A percentile compares a stretch with the other conserved stretches of the same genome.
Conservation (phyloP, 2,888 invertebrate genomes). For the Drosophila glabriapex region DNA sequence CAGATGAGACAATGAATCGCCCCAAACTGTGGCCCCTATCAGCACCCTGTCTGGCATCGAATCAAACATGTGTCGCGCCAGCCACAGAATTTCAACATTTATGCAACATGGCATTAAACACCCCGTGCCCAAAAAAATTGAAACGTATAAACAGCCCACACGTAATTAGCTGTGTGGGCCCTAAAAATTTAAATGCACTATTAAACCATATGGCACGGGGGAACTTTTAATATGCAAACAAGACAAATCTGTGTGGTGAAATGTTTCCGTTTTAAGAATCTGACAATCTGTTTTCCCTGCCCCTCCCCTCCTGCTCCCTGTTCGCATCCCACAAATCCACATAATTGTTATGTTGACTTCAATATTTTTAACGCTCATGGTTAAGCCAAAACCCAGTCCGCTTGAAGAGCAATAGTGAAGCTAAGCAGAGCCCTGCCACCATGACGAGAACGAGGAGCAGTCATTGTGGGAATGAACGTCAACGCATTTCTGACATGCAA, state of each 20-base stretch:
- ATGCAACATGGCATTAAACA: conserved; percentile 65
- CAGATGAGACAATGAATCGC: conserved; percentile 59
- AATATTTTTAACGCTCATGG: conserved; percentile 60
- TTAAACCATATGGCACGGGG: conserved; percentile 45
- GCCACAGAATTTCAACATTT: conserved; percentile 67
- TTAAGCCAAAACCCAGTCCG: conserved; percentile 53
- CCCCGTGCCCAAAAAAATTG: conserved; percentile 32
- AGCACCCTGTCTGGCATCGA: conserved; percentile 39
- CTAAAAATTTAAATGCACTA: conserved; percentile 69
- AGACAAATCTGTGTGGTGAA: conserved; percentile 47
- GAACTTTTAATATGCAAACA: conserved; percentile 48
- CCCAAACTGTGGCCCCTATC: conserved; percentile 14
- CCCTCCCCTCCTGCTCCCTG: background rate
- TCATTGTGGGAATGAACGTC: conserved; percentile 39
- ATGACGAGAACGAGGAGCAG: conserved; percentile 13
- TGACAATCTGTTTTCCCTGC: conserved; percentile 44
- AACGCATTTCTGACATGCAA: conserved; percentile 79
- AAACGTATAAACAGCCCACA: conserved; percentile 59
- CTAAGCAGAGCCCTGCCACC: conserved; percentile 25
- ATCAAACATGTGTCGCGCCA: conserved; percentile 65
- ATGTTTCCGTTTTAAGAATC: conserved; percentile 52
- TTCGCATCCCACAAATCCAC: conserved; percentile 17
- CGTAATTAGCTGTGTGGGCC: conserved; percentile 69
- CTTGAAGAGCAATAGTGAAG: conserved; percentile 49
- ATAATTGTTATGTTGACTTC: conserved; percentile 79